Evolutionary conservation across 2,113 vertebrate species (phyloP).

Genomic region (Orycteropus afer): DNA sequence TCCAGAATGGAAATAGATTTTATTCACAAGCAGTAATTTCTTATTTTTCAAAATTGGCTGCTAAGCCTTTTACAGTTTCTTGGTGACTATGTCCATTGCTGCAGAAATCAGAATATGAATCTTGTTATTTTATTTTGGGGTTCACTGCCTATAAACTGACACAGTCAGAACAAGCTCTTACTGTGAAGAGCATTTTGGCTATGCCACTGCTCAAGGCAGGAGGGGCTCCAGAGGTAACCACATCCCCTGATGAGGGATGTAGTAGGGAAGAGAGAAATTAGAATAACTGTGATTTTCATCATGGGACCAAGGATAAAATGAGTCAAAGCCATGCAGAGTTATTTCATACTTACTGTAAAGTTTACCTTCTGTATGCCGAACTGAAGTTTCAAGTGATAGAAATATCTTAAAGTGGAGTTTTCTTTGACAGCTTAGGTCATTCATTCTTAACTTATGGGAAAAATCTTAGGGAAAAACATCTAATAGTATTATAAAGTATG

Average conservation of each 20-base stretch:
- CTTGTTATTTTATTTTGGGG: background rate
- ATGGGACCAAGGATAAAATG: slow-evolving; percentile 53
- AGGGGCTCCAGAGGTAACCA: background rate
- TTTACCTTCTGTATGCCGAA: slow-evolving; percentile 50
- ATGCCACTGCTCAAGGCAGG: background rate
- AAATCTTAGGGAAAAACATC: background rate
- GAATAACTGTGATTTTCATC: slow-evolving; percentile 54
- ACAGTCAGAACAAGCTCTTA: background rate
- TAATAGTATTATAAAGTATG: slow-evolving; percentile 1
- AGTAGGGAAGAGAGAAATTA: background rate
- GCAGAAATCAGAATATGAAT: background rate
- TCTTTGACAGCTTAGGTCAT: slow-evolving; percentile 46
- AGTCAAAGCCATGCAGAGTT: slow-evolving; percentile 47
- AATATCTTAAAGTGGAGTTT: slow-evolving; percentile 53
- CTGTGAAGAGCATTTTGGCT: background rate
- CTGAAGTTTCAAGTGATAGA: slow-evolving; percentile 48
- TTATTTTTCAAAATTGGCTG: slow-evolving; percentile 48
- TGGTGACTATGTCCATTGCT: slow-evolving; percentile 16
- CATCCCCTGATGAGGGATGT: background rate
- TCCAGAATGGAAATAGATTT: slow-evolving; percentile 69
- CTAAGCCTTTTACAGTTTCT: slow-evolving; percentile 43
- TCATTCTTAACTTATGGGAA: slow-evolving; percentile 27
- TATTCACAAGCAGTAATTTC: slow-evolving; percentile 41
- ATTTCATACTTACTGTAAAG: background rate
- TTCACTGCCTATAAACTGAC: background rate